Evolutionary conservation across 2,888 invertebrate genomes (phyloP), one percentile per base, ranked within the genome.

Genomic region (Dilophus febrilis): DNA sequence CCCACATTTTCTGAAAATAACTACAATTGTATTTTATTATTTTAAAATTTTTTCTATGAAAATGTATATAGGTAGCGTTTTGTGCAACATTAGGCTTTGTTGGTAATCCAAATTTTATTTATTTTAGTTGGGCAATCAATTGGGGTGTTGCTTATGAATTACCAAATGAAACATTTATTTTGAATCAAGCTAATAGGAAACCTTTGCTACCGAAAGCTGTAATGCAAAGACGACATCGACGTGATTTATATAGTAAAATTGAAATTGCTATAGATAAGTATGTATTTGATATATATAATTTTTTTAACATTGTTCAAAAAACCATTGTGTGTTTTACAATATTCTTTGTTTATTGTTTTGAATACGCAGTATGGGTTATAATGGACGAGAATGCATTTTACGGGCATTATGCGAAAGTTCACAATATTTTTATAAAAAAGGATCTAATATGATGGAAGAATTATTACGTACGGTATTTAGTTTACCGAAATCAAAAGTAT

Each of bases 381-480:
- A 74, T 49, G 84, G 84, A 1, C 64, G 75, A 37, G 66, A 71
- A 7, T 84, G 84, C 51, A 66, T 84, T 31, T 61, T 77, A 33
- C 71, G 77, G 40, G 74, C 81, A 0, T 59, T 84, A 0, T 84
- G 84, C 55, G 84, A 84, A 53, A 73, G 78, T 3, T 71, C 74
- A 0, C 73, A 74, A 45, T 65, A 71, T n/a, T 62, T 81, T 28
- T 64, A 69, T 11, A 68, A 71, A 1, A 70, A 69, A 40, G 71
- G 70, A 11, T 69, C 65, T 12, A 77, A 74, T 40, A 69, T 80
- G 62, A 56, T 78, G 2, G 72, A 80, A 47, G 77, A 81, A 57
- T 70, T 83, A 58, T 68, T 82, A 44, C 67, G 77, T 49, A 71
- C 71, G 13, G 63, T 80, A 19, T 79, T 83, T 63, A 82, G 81